Percentiles rank a stretch among this genome's conserved stretches.
Evolutionary conservation across 1,140 invertebrate genomes (phyloP).

Genomic region (Glossosoma conforme): DNA sequence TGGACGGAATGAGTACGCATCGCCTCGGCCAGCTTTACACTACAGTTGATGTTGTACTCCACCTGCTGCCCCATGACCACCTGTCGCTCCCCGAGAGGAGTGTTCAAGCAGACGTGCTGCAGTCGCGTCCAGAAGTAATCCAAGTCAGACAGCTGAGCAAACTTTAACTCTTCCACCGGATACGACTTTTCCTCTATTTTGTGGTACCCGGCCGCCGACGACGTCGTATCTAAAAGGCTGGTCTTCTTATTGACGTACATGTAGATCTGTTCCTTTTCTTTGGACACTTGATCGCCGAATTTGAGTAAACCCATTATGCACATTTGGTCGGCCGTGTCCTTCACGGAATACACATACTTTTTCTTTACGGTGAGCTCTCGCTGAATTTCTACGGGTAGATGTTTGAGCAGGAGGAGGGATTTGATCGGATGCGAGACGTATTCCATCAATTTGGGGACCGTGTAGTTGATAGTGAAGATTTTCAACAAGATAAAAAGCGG

Average conservation of each 20-base stretch:
- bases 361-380: slow-evolving; percentile 53
- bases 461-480: slow-evolving; percentile 54
- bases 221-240: slow-evolving; percentile 58
- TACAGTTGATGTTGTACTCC: slow-evolving; percentile 4
- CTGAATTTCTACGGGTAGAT: slow-evolving; percentile 49
- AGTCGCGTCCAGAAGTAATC: slow-evolving; percentile 67
- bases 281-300: slow-evolving; percentile 60
- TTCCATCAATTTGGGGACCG: slow-evolving; percentile 53
- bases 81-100: slow-evolving; percentile 33
- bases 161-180: slow-evolving; percentile 48
- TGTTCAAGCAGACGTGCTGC: slow-evolving; percentile 59
- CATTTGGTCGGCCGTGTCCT: slow-evolving; percentile 52
- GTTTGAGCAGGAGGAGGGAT: slow-evolving; percentile 56
- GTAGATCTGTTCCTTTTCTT: slow-evolving; percentile 68
- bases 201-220: slow-evolving; percentile 56
- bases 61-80: slow-evolving; percentile 13
- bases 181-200: slow-evolving; percentile 56
- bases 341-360: slow-evolving; percentile 60
- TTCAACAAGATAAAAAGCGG: slow-evolving; percentile 66
- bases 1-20: slow-evolving; percentile 5
- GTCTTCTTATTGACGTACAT: slow-evolving; percentile 61
- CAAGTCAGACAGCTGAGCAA: slow-evolving; percentile 51
- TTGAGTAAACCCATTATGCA: slow-evolving; percentile 63
- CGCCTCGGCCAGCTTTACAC: slow-evolving; percentile 16
- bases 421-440: slow-evolving; percentile 62